Evolutionary conservation across 1,140 invertebrate genomes (phyloP), one percentile per base, ranked within the genome.

Genomic region (Physella acuta): DNA sequence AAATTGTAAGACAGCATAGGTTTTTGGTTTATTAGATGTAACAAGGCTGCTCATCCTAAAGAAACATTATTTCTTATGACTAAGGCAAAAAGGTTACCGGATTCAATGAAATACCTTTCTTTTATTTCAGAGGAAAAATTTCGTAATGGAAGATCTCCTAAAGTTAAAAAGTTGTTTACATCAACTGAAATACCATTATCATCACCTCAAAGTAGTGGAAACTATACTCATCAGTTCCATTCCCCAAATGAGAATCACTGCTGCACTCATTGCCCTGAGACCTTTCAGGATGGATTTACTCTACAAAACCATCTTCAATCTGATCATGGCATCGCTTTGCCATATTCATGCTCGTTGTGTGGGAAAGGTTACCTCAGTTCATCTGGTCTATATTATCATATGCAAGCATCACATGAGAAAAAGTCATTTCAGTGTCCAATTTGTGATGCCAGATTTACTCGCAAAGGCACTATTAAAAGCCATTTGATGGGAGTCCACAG

Each of bases 301-400:
- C 59, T 61, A 20, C 59, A 24, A 14, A 61, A n/a, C 16, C 59
- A 61, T 39, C 33, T 61, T 39, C 33, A 61, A n/a, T 33, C 36
- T 26, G 39, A 37, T 30, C 59, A 61, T 39, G 36, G 36, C 33
- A 39, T 36, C 37, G 28, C 36, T 0, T 14, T 61, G 24, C 59
- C 17, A 14, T n/a, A 61, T 61, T 33, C 39, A 28, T 61, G 59
- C 37, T 16, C 33, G 11, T 8, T 24, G 36, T 61, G 59, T 44
- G 59, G 59, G 8, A 61, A 61, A 39, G 3, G 31, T 14, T 61
- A 61, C 59, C 59, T 3, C 17, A 30, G 59, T 39, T 28, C 31
- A 36, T 61, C 59, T 61, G 59, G 59, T 11, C 30, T 61, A 34
- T 61, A 36, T 28, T 61, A 61, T 24, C 59, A 61, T 34, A 61